A percentile compares a stretch with the other conserved stretches of the same genome.
phyloP scores from a whole-genome alignment of 2,888 invertebrate species.

The Aromia moschata region DNA sequence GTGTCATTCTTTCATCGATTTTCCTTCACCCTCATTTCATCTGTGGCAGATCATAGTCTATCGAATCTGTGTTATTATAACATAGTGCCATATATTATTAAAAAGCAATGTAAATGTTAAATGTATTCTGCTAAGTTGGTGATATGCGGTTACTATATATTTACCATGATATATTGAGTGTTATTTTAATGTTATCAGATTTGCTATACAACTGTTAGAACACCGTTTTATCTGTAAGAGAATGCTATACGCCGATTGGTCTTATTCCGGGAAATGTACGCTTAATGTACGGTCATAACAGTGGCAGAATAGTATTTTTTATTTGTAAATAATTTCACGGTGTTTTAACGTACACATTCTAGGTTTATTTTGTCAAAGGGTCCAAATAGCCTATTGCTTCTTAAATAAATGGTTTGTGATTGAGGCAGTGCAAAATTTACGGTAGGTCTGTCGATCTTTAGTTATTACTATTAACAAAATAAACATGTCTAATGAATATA shows the following conservation, averaged over 20 bases:
- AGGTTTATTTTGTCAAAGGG: conserved; percentile 53
- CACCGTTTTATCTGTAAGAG: conserved; percentile 43
- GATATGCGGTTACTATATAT: conserved; percentile 22
- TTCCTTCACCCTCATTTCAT: neutral
- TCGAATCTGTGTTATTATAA: neutral
- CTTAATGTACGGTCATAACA: conserved; percentile 38
- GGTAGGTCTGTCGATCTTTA: too few species aligned
- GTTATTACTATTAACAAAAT: too few species aligned
- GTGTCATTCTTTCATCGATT: neutral
- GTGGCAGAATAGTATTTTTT: conserved; percentile 27
- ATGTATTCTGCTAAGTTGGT: conserved; percentile 45
- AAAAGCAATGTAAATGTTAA: conserved; percentile 52
- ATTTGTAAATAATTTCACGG: conserved; percentile 40
- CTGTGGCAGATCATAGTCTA: neutral
- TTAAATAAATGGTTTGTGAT: conserved; percentile 19
- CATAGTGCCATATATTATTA: conserved; percentile 23
- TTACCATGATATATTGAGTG: conserved; percentile 20
- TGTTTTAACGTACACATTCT: conserved; percentile 49
- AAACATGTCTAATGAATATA: too few species aligned
- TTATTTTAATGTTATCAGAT: conserved; percentile 20
- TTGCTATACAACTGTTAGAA: conserved; percentile 47
- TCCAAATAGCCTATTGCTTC: conserved; percentile 56
- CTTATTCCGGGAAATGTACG: conserved; percentile 49
- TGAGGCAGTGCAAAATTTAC: conserved; percentile 26
- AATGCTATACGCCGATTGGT: conserved; percentile 7